Percentiles rank a stretch among this genome's conserved stretches.
These are phyloP conservation scores for Sternotherus odoratus DNA, from an alignment of 2,797 vertebrate species.

Conservation along the genomic window DNA sequence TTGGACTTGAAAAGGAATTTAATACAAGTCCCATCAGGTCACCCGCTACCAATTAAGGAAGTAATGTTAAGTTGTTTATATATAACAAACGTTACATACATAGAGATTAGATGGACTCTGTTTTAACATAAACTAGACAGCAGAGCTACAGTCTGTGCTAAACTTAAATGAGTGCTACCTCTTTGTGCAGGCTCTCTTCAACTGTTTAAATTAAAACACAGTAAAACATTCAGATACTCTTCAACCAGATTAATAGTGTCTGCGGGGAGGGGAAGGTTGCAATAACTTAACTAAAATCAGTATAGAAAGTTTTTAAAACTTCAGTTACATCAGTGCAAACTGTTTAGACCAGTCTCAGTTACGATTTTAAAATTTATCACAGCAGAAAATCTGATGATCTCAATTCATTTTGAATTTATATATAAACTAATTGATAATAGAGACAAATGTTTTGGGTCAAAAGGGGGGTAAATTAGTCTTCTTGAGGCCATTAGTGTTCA, in stretches of 20 bases:
- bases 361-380: neutral
- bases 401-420: neutral
- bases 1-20: neutral
- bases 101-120: neutral
- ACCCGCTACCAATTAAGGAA: constrained; percentile 76
- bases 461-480: neutral
- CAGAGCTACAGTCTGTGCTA: accelerated
- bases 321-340: neutral
- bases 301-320: neutral
- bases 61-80: constrained; percentile 13
- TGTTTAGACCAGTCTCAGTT: neutral
- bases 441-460: neutral
- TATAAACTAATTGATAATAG: neutral
- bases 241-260: neutral
- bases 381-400: neutral
- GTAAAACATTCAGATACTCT: neutral
- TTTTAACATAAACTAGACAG: neutral
- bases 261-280: neutral
- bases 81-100: neutral
- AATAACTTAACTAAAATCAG: neutral
- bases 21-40: constrained; percentile 17
- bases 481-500: neutral
- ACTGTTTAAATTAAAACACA: neutral
- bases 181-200: neutral
- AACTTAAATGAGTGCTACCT: accelerated